Base-by-base conservation (phyloP, 2,113 vertebrate genomes). In the Pavo muticus region DNA sequence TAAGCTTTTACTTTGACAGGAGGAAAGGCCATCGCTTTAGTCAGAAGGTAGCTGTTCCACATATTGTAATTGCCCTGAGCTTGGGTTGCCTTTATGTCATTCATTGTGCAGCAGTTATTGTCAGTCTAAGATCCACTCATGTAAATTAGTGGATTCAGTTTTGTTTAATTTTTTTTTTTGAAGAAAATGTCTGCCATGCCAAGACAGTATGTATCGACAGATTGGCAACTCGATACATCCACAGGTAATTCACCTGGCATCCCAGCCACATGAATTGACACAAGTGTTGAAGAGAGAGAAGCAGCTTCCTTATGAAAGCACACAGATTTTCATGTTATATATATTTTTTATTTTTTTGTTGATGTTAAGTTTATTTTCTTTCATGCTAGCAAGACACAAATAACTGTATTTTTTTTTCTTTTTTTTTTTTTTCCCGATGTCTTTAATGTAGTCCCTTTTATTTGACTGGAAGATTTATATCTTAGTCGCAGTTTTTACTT, bases 61-160 rank as follows among this genome's bases (percentile, higher is more conserved):
- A 3, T 35, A 3, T 7, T 35, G 3, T 9, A 83, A 18, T 56
- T 27, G 18, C 72, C 44, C 6, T 4, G 2, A 16, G 1, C 39
- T 84, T 64, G n/a, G 24, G 13, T 20, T 23, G 8, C 16, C 8
- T 82, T 87, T 37, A 7, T 54, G 7, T 59, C 54, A 24, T 10
- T 67, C 44, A 21, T 8, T 67, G 18, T 37, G 23, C 11, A 54
- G 5, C 15, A 13, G 25, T 70, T 84, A 37, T 8, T 50, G 32
- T 29, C 39, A 42, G 11, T 30, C n/a, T 63, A 30, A 78, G 70
- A 78, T 20, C 10, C 5, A 71, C 42, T 60, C 13, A 3, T 3
- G 1, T 25, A 48, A 68, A 54, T 7, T 11, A 61, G 11, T 19
- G 84, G 25, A 69, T 14, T 60, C 2, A 8, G 1, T 56, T 71